A percentile compares a stretch with the other conserved stretches of the same genome.
These are phyloP conservation scores for Dendrocopos noguchii DNA, from an alignment of 2,113 vertebrate species.

Conservation along the genomic window DNA sequence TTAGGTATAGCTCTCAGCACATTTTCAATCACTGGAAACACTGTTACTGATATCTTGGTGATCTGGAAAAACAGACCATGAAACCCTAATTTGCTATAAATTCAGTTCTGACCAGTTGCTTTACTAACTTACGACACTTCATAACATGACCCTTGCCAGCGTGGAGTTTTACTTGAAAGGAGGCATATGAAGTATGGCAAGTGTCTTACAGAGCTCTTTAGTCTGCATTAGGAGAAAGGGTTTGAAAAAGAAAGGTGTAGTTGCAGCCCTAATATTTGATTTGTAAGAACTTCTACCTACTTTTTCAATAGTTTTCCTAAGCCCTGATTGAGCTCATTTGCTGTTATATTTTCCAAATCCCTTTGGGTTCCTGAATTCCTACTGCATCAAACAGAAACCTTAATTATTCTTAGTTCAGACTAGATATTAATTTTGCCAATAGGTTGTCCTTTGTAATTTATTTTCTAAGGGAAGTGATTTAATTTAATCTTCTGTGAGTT, in stretches of 20 bases:
- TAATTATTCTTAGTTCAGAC: background rate
- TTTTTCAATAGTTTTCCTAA: constrained; percentile 14
- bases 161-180: background rate
- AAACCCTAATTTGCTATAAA: background rate
- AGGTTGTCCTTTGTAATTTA: background rate
- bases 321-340: background rate
- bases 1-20: background rate
- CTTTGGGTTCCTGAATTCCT: background rate
- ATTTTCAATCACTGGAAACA: background rate
- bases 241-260: background rate
- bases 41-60: background rate
- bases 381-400: constrained; percentile 4
- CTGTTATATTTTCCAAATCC: constrained; percentile 8
- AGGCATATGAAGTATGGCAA: background rate
- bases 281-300: background rate
- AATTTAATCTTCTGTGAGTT: constrained; percentile 9
- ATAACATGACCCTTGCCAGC: background rate
- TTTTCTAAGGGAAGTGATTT: background rate
- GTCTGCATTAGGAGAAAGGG: background rate
- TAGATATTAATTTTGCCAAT: constrained; percentile 23
- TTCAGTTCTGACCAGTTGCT: background rate
- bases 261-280: constrained; percentile 9
- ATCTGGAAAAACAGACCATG: background rate
- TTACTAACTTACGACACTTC: background rate
- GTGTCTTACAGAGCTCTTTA: background rate